phyloP scores from a whole-genome alignment of 2,113 vertebrate species.

The Mustelus asterias region DNA sequence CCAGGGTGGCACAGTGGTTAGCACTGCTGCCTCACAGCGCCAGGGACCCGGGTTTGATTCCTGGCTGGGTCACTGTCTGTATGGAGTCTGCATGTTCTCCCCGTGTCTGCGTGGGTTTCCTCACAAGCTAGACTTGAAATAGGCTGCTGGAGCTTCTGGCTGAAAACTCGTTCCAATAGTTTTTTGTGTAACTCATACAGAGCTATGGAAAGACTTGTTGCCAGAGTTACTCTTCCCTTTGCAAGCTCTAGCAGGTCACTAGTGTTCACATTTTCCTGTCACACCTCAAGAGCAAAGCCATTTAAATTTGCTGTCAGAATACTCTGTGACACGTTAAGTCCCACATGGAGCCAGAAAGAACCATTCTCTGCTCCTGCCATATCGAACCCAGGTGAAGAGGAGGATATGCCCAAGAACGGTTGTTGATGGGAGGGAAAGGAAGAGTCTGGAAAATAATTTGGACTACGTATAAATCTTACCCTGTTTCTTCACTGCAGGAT shows the following conservation, averaged over 20 bases:
- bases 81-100: too few relatives aligned
- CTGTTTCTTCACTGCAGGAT: constrained; percentile 60
- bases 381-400: background rate
- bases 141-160: too few relatives aligned
- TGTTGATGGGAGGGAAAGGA: background rate
- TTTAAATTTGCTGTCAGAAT: background rate
- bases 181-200: background rate
- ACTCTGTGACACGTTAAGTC: background rate
- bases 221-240: background rate
- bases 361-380: background rate
- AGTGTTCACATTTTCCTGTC: background rate
- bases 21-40: too few relatives aligned
- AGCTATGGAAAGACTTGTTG: background rate
- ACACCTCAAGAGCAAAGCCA: background rate
- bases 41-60: too few relatives aligned
- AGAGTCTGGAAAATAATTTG: background rate
- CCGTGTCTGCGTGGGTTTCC: too few relatives aligned
- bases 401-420: background rate
- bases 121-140: too few relatives aligned
- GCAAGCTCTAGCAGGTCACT: background rate
- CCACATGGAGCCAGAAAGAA: background rate
- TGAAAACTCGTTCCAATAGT: too few relatives aligned
- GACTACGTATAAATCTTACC: background rate
- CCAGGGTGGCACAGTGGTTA: too few relatives aligned
- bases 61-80: too few relatives aligned